Evolutionary conservation across 2,113 vertebrate genomes (phyloP).

Genomic region (Nansenia antarctica): DNA sequence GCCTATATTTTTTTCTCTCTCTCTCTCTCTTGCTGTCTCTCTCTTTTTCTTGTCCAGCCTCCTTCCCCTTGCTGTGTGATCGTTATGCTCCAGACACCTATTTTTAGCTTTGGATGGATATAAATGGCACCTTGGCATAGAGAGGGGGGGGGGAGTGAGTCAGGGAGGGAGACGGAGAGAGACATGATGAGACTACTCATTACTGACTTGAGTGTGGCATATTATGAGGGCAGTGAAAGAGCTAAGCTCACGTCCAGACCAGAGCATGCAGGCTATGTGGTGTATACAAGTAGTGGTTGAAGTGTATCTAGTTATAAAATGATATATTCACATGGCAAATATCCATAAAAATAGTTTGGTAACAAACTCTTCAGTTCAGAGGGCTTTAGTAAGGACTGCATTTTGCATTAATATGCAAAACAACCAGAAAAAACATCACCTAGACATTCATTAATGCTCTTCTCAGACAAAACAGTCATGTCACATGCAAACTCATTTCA

Average conservation of each 20-base stretch:
- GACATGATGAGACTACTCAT: constrained; percentile 44
- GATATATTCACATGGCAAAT: no score
- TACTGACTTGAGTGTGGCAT: constrained; percentile 22
- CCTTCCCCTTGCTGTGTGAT: constrained; percentile 47
- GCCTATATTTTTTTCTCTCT: background rate
- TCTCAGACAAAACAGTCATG: no score
- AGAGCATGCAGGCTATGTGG: background rate
- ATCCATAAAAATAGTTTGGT: no score
- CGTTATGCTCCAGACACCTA: constrained; percentile 63
- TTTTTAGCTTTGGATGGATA: constrained; percentile 66
- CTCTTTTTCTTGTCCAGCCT: constrained; percentile 28
- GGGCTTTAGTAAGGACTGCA: no score
- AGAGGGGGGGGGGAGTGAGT: constrained; percentile 51
- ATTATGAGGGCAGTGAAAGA: background rate
- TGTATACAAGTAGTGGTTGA: no score
- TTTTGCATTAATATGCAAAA: no score
- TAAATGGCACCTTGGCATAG: constrained; percentile 59
- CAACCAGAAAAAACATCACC: no score
- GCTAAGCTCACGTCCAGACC: background rate
- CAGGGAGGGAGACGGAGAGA: constrained; percentile 51
- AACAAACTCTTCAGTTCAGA: no score
- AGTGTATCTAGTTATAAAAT: no score
- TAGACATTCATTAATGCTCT: no score
- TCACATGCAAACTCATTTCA: no score
- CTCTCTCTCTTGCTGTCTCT: constrained; percentile 9